phyloP scores from a whole-genome alignment of 2,888 invertebrate species.

The Pristionchus mayeri region DNA sequence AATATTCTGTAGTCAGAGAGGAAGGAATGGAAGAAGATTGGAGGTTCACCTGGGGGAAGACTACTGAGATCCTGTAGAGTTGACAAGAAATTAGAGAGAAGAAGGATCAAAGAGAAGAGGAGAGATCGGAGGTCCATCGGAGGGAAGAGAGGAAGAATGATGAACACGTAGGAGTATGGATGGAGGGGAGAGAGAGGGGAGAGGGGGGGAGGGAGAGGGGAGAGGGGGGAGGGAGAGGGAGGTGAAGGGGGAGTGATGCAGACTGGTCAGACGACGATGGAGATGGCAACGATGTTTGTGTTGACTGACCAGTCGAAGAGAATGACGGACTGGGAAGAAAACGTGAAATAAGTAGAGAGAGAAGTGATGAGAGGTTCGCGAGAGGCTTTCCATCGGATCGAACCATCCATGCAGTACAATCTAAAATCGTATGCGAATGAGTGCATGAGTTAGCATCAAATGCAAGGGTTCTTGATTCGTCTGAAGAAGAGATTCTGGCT shows the following conservation, averaged over 20 bases:
- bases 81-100: neutral
- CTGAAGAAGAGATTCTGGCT: too few relatives aligned
- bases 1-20: neutral
- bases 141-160: neutral
- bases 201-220: neutral
- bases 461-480: too few relatives aligned
- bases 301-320: neutral
- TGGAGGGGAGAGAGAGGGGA: too few relatives aligned
- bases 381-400: too few relatives aligned
- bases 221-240: neutral
- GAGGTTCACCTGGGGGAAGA: neutral
- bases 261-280: slow-evolving; percentile 13
- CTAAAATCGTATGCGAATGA: too few relatives aligned
- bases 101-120: neutral
- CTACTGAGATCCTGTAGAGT: neutral
- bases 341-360: too few relatives aligned
- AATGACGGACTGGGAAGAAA: neutral
- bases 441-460: too few relatives aligned
- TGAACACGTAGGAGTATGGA: slow-evolving; percentile 9
- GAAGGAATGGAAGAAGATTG: neutral
- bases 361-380: too few relatives aligned
- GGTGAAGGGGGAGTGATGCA: slow-evolving; percentile 29
- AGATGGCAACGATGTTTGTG: neutral
- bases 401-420: too few relatives aligned
- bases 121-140: neutral